Evolutionary conservation across 2,797 vertebrate species (phyloP), one percentile per base, ranked within the genome.

Genomic region (Acrocephalus scirpaceus): DNA sequence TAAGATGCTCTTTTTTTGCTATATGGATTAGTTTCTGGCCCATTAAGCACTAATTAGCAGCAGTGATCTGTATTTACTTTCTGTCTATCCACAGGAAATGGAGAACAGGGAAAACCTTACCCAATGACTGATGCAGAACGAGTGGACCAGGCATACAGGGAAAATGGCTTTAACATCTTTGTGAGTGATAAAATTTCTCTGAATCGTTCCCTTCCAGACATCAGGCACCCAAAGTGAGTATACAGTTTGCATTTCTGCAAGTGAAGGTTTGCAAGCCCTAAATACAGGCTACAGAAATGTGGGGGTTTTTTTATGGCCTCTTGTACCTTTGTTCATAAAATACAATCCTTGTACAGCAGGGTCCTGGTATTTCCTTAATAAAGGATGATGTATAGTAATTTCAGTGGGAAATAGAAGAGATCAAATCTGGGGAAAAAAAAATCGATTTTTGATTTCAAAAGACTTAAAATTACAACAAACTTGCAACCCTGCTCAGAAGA

Each of bases 81-180:
- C 61, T 81, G 81, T 91, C 78, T 90, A 5, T 92, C 65, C 29
- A 9, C 86, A 99, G 99, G 99, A 96, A 98, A 99, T 30, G 99
- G 99, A 34, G 99, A 99, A 62, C 99, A 99, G 95, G 99, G 99
- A 58, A 98, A 98, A 73, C 96, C 99, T 6, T 99, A 98, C 90
- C 98, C 98, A 3, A 97, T 99, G 97, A 98, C 98, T 0, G 99
- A 99, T 9, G 98, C 98, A 7, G 99, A 99, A 88, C 97, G 98
- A 60, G 98, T 98, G 61, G 99, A 99, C 88, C 99, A 99, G 97
- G 99, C 99, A 2, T 99, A 99, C 98, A 97, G 99, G 69, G 99
- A 99, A 97, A 99, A 99, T 83, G 99, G 99, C 65, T 99, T 99
- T 97, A 99, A 99, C 97, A 99, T 99, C 93, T 99, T 98, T 32